A percentile compares a stretch with the other conserved stretches of the same genome.
These are phyloP conservation scores for Dromius quadrimaculatus DNA, from an alignment of 2,888 invertebrate species.

Conservation along the genomic window DNA sequence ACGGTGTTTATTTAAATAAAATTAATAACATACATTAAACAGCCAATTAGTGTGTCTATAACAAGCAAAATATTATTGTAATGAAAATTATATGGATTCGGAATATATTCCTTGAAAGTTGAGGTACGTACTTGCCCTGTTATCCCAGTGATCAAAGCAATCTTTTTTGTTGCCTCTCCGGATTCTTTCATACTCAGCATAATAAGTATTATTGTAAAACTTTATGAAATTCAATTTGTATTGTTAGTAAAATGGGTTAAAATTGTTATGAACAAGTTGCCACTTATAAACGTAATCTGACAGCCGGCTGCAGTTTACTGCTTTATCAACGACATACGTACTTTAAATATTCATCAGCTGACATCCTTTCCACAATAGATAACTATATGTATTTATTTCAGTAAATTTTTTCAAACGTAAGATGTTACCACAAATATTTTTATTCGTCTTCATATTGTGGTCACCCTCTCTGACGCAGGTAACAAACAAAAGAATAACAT, in stretches of 20 bases:
- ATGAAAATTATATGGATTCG: slow-evolving; percentile 13
- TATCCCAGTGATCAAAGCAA: slow-evolving; percentile 96
- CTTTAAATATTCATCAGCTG: slow-evolving; percentile 7
- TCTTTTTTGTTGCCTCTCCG: slow-evolving; percentile 67
- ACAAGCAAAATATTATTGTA: slow-evolving; percentile 14
- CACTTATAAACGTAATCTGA: slow-evolving; percentile 39
- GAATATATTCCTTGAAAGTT: not conserved
- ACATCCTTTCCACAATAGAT: not conserved
- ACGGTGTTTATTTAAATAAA: slow-evolving; percentile 42
- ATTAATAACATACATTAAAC: not conserved
- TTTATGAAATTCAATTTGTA: not conserved
- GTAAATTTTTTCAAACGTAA: slow-evolving; percentile 3
- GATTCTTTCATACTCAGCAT: slow-evolving; percentile 2
- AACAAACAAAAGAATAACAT: not conserved
- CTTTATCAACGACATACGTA: slow-evolving; percentile 47
- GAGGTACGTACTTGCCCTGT: slow-evolving; percentile 88
- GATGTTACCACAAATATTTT: slow-evolving; percentile 35
- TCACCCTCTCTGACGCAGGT: slow-evolving; percentile 34
- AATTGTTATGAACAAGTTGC: slow-evolving; percentile 22
- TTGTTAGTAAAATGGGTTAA: slow-evolving; percentile 4
- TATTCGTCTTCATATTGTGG: slow-evolving; percentile 33
- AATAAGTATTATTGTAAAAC: slow-evolving; percentile 1
- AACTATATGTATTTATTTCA: slow-evolving; percentile 10
- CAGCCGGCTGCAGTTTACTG: slow-evolving; percentile 48
- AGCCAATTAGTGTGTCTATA: not conserved